A percentile compares a stretch with the other conserved stretches of the same genome.
Conservation (phyloP, 1,140 invertebrate species). For the Leptinotarsa texana region DNA sequence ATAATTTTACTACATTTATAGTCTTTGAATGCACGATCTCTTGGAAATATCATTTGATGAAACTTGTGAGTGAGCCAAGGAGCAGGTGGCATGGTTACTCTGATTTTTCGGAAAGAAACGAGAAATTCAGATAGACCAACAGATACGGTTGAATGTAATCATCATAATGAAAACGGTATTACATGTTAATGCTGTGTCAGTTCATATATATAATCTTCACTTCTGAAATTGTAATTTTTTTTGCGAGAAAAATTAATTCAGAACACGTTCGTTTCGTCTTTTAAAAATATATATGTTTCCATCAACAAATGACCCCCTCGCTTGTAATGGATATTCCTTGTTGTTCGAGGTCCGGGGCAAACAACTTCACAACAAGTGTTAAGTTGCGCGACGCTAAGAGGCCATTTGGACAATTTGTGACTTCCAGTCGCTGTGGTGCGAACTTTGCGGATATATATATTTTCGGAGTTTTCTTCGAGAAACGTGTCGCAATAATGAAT, state of each 20-base stretch:
- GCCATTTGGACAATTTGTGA: background rate
- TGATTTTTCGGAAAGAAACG: too few species aligned
- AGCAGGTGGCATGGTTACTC: too few species aligned
- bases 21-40: too few species aligned
- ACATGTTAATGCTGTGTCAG: too few species aligned
- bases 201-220: too few species aligned
- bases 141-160: too few species aligned
- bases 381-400: background rate
- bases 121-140: too few species aligned
- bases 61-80: too few species aligned
- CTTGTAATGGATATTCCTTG: background rate
- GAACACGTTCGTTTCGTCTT: background rate
- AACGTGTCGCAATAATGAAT: background rate
- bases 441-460: background rate
- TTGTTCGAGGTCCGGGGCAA: background rate
- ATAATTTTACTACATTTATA: too few species aligned
- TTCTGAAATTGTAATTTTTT: too few species aligned
- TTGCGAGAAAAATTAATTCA: background rate
- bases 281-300: background rate
- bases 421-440: background rate
- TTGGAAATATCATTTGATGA: too few species aligned
- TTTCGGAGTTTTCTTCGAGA: background rate
- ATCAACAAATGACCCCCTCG: background rate
- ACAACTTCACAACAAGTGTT: background rate
- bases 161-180: too few species aligned